Evolutionary conservation across 2,888 invertebrate species (phyloP).

Genomic region (Clanis bilineata): DNA sequence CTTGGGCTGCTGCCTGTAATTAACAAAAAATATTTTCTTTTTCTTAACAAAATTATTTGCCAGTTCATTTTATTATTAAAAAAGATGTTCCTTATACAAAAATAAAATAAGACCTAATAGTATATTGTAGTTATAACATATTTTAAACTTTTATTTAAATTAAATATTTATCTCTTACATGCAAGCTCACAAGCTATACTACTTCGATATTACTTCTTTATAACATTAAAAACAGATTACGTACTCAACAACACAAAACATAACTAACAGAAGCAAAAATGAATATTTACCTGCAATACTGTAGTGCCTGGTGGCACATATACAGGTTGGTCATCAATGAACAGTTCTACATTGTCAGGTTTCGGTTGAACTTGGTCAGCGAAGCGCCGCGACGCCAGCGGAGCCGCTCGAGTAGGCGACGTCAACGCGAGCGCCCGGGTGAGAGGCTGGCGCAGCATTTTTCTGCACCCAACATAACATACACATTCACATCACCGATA

Average conservation of each 20-base stretch:
- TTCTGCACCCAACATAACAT: conserved; percentile 58
- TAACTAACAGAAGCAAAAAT: not conserved
- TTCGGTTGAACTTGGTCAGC: conserved; percentile 76
- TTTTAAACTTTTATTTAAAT: no score
- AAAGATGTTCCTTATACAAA: no score
- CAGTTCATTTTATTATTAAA: no score
- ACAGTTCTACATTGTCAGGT: conserved; percentile 94
- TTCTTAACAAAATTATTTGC: not conserved
- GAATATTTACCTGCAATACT: conserved; percentile 90
- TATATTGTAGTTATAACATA: no score
- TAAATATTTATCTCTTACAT: no score
- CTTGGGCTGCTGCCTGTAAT: conserved; percentile 93
- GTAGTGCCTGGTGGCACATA: conserved; percentile 98
- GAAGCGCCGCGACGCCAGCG: conserved; percentile 70
- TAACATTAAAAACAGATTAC: no score
- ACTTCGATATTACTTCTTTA: no score
- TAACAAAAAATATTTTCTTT: not conserved
- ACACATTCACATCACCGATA: conserved; percentile 22
- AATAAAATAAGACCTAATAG: no score
- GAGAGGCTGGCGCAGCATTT: conserved; percentile 91
- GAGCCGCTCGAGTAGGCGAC: conserved; percentile 64
- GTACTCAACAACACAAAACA: not conserved
- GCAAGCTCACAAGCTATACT: no score
- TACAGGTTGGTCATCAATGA: conserved; percentile 98
- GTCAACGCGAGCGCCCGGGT: conserved; percentile 84